Percentiles rank a stretch among this genome's conserved stretches.
phyloP scores from a whole-genome alignment of 2,888 invertebrate genomes.

The Leptinotarsa haldemani region DNA sequence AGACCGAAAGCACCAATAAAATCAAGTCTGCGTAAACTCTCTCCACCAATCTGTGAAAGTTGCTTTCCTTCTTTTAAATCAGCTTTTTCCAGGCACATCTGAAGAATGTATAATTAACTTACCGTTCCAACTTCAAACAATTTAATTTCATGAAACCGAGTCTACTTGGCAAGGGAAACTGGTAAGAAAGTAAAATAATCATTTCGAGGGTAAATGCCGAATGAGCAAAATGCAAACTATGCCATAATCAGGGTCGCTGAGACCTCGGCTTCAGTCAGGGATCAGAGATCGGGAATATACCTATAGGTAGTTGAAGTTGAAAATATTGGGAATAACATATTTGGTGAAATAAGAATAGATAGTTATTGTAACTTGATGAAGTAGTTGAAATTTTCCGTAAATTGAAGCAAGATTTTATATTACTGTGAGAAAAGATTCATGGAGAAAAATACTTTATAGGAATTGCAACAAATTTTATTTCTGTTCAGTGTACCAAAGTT shows the following conservation, averaged over 20 bases:
- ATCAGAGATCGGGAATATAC: neutral
- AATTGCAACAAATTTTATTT: too few species aligned
- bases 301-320: too few species aligned
- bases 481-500: too few species aligned
- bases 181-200: constrained; percentile 37
- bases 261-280: neutral
- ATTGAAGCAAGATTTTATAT: too few species aligned
- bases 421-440: too few species aligned
- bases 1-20: neutral
- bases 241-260: constrained; percentile 1
- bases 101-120: constrained; percentile 40
- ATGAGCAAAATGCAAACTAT: constrained; percentile 36
- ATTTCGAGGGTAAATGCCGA: constrained; percentile 28
- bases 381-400: too few species aligned
- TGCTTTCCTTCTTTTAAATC: constrained; percentile 6
- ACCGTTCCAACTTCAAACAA: constrained; percentile 40
- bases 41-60: constrained; percentile 4
- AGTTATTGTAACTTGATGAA: too few species aligned
- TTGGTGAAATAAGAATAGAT: too few species aligned
- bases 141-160: constrained; percentile 37
- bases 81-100: constrained; percentile 28
- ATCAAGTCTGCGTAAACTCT: neutral
- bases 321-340: too few species aligned
- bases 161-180: constrained; percentile 37
- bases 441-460: too few species aligned